Conservation (phyloP, 2,888 invertebrate species). For the Pseudococcus longispinus region DNA sequence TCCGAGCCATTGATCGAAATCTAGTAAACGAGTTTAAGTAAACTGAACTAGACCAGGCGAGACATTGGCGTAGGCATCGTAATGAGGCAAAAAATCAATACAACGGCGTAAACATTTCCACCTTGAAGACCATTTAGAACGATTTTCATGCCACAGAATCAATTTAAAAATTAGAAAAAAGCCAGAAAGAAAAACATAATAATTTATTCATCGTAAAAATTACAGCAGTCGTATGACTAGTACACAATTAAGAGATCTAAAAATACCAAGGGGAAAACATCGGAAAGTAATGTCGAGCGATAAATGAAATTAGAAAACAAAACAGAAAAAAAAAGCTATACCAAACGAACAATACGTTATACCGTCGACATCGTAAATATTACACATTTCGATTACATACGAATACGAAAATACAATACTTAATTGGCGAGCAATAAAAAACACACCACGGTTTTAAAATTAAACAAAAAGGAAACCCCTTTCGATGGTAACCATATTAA, state of each 20-base stretch:
- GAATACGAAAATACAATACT: not conserved
- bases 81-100: conserved; percentile 17
- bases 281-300: conserved; percentile 3
- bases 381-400: conserved; percentile 2
- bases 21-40: not conserved
- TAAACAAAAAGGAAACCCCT: not conserved
- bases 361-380: conserved; percentile 12
- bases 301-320: not conserved
- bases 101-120: conserved; percentile 22
- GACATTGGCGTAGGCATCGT: not conserved
- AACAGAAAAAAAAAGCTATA: conserved; percentile 21
- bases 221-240: conserved; percentile 57
- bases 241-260: conserved; percentile 55
- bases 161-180: not conserved
- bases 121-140: not conserved
- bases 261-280: conserved; percentile 29
- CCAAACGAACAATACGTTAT: not conserved
- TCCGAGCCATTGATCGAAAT: not conserved
- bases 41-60: conserved; percentile 10
- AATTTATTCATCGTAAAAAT: conserved; percentile 50
- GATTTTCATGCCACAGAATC: conserved; percentile 9
- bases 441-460: not conserved
- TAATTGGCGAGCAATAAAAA: not conserved
- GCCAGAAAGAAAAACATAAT: conserved; percentile 37
- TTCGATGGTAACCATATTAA: conserved; percentile 34